Conservation (phyloP, 2,797 vertebrate genomes). For the Staurois parvus region DNA sequence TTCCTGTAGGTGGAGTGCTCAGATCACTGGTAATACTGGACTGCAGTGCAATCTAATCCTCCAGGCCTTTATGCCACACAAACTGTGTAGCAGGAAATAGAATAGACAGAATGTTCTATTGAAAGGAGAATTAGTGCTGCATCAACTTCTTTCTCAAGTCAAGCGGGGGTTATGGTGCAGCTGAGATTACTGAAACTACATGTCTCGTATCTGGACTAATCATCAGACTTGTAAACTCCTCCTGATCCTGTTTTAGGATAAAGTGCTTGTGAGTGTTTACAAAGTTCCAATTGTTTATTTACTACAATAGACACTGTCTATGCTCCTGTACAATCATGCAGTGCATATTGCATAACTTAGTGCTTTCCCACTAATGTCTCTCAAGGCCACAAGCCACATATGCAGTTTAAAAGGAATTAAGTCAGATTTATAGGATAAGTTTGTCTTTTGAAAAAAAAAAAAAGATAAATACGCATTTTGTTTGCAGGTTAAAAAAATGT, state of each 20-base stretch:
- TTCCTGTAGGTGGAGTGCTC: constrained; percentile 29
- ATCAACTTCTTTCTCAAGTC: too few species aligned
- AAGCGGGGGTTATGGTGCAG: background rate
- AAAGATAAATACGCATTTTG: too few species aligned
- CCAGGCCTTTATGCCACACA: background rate
- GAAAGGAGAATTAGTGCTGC: background rate
- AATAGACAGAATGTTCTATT: constrained; percentile 4
- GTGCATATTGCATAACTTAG: too few species aligned
- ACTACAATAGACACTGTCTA: background rate
- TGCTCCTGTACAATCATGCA: background rate
- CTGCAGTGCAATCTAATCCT: constrained; percentile 1
- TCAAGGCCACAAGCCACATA: too few species aligned
- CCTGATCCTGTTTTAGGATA: background rate
- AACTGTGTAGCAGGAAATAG: constrained; percentile 18
- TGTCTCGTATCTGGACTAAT: background rate
- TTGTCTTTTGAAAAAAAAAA: too few species aligned
- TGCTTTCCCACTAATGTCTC: too few species aligned
- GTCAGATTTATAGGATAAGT: too few species aligned
- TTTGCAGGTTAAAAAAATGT: too few species aligned
- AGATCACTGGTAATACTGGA: background rate
- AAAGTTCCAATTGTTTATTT: background rate
- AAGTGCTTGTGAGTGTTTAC: background rate
- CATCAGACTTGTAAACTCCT: background rate
- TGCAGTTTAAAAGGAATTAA: too few species aligned
- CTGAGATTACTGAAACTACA: background rate